phyloP scores from a whole-genome alignment of 2,888 invertebrate genomes.

The Pseudolycoriella hygida region DNA sequence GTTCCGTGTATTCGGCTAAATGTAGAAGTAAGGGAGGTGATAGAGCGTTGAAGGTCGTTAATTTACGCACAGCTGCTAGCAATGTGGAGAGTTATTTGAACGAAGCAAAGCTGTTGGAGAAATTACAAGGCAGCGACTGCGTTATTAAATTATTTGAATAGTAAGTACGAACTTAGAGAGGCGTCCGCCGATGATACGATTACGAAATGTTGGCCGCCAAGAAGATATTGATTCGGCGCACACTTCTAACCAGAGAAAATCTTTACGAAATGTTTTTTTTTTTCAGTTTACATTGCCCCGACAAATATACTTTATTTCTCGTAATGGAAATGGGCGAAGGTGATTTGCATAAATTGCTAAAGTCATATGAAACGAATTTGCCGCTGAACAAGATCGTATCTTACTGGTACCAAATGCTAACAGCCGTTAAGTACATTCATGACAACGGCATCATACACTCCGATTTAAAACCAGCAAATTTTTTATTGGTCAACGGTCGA shows the following conservation, averaged over 20 bases:
- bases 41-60: constrained; percentile 39
- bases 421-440: constrained; percentile 81
- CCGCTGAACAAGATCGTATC: constrained; percentile 62
- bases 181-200: too few species aligned
- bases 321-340: constrained; percentile 88
- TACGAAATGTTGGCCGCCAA: too few species aligned
- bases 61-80: constrained; percentile 52
- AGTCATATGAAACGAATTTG: constrained; percentile 37
- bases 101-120: constrained; percentile 67
- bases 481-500: constrained; percentile 66
- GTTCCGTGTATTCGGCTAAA: constrained; percentile 46
- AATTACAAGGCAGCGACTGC: constrained; percentile 62
- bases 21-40: constrained; percentile 18
- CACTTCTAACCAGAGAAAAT: too few species aligned
- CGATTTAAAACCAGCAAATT: constrained; percentile 94
- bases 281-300: constrained; percentile 51
- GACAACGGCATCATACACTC: constrained; percentile 85
- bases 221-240: too few species aligned
- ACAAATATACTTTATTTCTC: constrained; percentile 51
- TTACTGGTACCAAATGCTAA: constrained; percentile 90
- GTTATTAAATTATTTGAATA: constrained; percentile 74
- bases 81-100: constrained; percentile 68
- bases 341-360: constrained; percentile 65
- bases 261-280: constrained; percentile 9
- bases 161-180: constrained; percentile 37